Conservation (phyloP, 2,888 invertebrate genomes). For the Drosophila austrosaltans region DNA sequence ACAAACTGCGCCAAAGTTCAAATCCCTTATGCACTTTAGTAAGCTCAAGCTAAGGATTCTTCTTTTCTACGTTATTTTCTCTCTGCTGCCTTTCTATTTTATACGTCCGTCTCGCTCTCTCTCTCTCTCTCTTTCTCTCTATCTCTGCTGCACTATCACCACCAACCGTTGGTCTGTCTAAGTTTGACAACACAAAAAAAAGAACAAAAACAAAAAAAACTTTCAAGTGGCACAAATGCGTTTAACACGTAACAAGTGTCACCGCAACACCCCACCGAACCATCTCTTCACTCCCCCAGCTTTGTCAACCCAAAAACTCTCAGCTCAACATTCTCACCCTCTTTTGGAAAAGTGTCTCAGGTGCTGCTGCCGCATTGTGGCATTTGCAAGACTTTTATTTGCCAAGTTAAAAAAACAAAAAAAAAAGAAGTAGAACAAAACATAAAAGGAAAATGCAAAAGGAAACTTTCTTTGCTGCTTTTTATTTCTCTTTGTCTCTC, state of each 20-base stretch:
- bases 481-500: background rate
- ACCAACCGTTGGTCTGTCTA: conserved; percentile 7
- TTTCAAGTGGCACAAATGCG: conserved; percentile 66
- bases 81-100: background rate
- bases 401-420: conserved; percentile 18
- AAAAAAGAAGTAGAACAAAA: conserved; percentile 25
- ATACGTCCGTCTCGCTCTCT: background rate
- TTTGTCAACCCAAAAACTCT: background rate
- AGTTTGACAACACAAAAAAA: conserved; percentile 17
- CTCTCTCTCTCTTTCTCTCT: background rate
- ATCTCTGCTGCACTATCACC: conserved; percentile 8
- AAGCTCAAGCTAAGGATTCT: conserved; percentile 31
- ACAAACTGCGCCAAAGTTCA: conserved; percentile 37
- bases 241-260: conserved; percentile 71
- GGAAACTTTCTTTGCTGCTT: conserved; percentile 8
- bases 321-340: conserved; percentile 21
- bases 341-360: conserved; percentile 35
- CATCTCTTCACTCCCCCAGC: conserved; percentile 28
- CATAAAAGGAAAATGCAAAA: conserved; percentile 14
- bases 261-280: conserved; percentile 36
- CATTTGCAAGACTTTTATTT: conserved; percentile 62
- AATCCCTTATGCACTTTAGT: conserved; percentile 45
- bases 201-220: conserved; percentile 28
- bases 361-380: conserved; percentile 41
- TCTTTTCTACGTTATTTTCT: background rate